These are phyloP conservation scores for Lethenteron reissneri DNA, from an alignment of 2,113 vertebrate genomes.

Conservation along the genomic window DNA sequence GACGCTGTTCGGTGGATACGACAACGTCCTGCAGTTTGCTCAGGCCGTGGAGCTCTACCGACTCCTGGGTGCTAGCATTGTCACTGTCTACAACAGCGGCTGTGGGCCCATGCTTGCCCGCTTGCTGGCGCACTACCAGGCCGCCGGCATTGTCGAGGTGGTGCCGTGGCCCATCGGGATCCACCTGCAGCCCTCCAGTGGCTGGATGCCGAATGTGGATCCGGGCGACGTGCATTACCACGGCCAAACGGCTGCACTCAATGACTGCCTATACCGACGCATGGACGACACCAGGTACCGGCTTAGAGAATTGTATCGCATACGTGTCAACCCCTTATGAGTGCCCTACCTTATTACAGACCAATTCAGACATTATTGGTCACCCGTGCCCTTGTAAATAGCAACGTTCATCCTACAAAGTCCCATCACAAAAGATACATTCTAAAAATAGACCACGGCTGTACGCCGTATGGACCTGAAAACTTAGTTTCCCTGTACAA, in stretches of 20 bases:
- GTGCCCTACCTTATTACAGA: too few species aligned
- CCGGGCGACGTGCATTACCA: conserved; percentile 25
- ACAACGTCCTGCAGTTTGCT: conserved; percentile 35
- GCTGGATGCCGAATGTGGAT: conserved; percentile 15
- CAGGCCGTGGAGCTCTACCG: conserved; percentile 41
- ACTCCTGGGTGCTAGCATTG: conserved; percentile 27
- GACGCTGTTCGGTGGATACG: conserved; percentile 28
- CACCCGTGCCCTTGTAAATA: too few species aligned
- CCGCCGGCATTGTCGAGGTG: conserved; percentile 28
- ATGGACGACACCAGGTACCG: conserved; percentile 24
- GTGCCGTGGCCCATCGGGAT: conserved; percentile 31
- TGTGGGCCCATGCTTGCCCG: conserved; percentile 25
- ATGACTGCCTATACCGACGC: conserved; percentile 26
- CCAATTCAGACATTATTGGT: too few species aligned
- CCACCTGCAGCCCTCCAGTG: conserved; percentile 21
- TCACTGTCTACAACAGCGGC: conserved; percentile 40
- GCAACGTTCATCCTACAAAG: too few species aligned
- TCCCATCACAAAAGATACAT: too few species aligned
- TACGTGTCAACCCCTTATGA: too few species aligned
- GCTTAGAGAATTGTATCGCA: conserved; percentile 9
- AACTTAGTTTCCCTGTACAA: too few species aligned
- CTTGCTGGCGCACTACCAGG: conserved; percentile 24
- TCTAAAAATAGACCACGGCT: too few species aligned
- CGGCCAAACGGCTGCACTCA: conserved; percentile 24
- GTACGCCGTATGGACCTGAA: too few species aligned